Evolutionary conservation across 1,140 invertebrate genomes (phyloP).

Genomic region (Drosophila tsacasi): DNA sequence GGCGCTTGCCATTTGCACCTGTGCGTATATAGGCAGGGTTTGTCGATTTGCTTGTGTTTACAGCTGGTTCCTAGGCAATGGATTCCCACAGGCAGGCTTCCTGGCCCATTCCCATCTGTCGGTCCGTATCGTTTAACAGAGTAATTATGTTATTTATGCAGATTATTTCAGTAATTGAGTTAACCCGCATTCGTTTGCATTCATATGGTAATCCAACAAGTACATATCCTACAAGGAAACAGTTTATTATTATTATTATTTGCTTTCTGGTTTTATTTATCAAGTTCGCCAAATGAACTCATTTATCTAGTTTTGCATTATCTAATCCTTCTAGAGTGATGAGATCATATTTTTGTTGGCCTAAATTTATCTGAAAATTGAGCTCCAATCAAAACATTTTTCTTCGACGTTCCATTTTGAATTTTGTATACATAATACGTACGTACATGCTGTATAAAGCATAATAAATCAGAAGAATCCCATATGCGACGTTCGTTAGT

Average conservation of each 20-base stretch:
- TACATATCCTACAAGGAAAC: background rate
- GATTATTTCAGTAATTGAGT: slow-evolving; percentile 16
- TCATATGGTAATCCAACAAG: slow-evolving; percentile 5
- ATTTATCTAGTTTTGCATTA: background rate
- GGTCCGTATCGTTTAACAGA: background rate
- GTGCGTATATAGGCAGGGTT: background rate
- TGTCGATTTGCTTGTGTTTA: slow-evolving; percentile 9
- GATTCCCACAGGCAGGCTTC: background rate
- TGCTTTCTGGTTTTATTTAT: background rate
- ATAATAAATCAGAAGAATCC: background rate
- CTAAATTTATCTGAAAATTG: slow-evolving; percentile 2
- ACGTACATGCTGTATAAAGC: background rate
- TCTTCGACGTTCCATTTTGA: background rate
- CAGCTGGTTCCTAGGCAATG: slow-evolving; percentile 15
- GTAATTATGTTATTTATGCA: slow-evolving; percentile 14
- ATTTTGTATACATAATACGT: background rate
- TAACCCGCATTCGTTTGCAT: background rate
- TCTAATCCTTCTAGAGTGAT: background rate
- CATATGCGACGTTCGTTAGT: slow-evolving; percentile 10
- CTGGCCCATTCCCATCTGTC: background rate
- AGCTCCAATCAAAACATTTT: slow-evolving; percentile 1
- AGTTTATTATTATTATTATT: background rate
- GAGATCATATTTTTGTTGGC: slow-evolving; percentile 2
- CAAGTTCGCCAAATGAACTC: background rate
- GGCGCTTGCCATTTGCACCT: slow-evolving; percentile 33